Base-by-base conservation (phyloP, 2,797 vertebrate genomes). In the Bradypus variegatus region DNA sequence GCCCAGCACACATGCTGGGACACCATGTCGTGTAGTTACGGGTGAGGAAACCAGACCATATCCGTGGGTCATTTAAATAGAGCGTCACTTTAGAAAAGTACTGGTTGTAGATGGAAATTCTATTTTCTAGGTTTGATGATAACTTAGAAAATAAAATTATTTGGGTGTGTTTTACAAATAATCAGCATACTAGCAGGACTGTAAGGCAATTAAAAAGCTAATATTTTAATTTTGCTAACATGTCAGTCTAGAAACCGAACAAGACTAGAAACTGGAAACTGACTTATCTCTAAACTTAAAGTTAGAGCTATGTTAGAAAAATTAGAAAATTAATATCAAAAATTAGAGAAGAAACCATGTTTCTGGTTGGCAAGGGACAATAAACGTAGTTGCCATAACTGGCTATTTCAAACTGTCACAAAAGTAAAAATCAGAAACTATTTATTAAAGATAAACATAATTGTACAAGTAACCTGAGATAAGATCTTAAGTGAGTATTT, bases 271-370 rank as follows among this genome's bases (percentile, higher is more conserved):
- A 55, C 45, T 45, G 12, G 38, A 92, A 70, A 83, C 14, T 69
- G 12, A 18, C 79, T 58, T 88, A 87, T 55, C 29, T 72, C 67
- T 80, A 92, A 86, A 65, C 65, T 79, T 81, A 76, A 94, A 75
- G 62, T 62, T 10, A 90, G 25, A 89, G 87, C 48, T 86, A 48
- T 2, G 6, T 73, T 77, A 84, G 64, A 93, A 92, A 81, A 79
- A 79, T 11, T 25, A 80, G n/a, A 81, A 87, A 94, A 84, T 72
- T 64, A 87, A 78, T 79, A 76, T 73, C 45, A 81, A 84, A 88
- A 86, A 55, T 50, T 31, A 83, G 19, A 8, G 0, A 14, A 73
- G 5, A 69, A 14, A 38, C 19, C 19, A 70, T 1, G 12, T n/a
- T 73, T 70, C 69, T 58, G 50, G 14, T 92, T 90, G 53, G 72